phyloP scores from a whole-genome alignment of 2,888 invertebrate genomes.

The Coenonympha glycerion region DNA sequence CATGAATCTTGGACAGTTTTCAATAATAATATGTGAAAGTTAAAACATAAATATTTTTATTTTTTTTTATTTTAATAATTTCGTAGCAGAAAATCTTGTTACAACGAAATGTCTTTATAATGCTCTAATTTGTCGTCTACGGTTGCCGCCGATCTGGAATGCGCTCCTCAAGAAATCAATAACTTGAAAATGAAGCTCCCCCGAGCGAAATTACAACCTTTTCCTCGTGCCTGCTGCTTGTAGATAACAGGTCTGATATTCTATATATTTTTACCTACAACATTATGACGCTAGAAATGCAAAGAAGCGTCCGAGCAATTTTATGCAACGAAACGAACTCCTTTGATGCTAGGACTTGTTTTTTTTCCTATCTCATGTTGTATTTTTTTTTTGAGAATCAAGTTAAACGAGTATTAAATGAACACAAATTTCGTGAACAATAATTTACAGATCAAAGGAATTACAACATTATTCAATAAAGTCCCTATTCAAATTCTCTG shows the following conservation, averaged over 20 bases:
- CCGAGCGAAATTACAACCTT: conserved; percentile 1
- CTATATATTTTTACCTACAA: not conserved
- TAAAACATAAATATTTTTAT: too few species aligned
- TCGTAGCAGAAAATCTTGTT: not conserved
- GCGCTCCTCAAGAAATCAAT: conserved; percentile 7
- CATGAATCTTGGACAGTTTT: too few species aligned
- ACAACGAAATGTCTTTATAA: not conserved
- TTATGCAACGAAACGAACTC: not conserved
- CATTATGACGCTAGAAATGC: not conserved
- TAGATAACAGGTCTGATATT: conserved; percentile 2
- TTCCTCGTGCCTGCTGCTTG: not conserved
- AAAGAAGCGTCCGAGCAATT: not conserved
- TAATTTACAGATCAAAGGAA: not conserved
- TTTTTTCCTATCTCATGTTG: too few species aligned
- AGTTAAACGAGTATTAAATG: too few species aligned
- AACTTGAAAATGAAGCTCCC: conserved; percentile 6
- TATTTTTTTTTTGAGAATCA: too few species aligned
- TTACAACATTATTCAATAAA: not conserved
- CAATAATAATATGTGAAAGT: too few species aligned
- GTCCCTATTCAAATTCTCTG: not conserved
- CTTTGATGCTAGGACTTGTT: not conserved
- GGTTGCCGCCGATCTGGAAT: not conserved
- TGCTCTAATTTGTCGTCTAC: not conserved
- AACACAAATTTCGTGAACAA: too few species aligned
- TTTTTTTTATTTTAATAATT: too few species aligned